These are phyloP conservation scores for Drosophila bipectinata DNA, from an alignment of 1,140 invertebrate species.

Conservation along the genomic window DNA sequence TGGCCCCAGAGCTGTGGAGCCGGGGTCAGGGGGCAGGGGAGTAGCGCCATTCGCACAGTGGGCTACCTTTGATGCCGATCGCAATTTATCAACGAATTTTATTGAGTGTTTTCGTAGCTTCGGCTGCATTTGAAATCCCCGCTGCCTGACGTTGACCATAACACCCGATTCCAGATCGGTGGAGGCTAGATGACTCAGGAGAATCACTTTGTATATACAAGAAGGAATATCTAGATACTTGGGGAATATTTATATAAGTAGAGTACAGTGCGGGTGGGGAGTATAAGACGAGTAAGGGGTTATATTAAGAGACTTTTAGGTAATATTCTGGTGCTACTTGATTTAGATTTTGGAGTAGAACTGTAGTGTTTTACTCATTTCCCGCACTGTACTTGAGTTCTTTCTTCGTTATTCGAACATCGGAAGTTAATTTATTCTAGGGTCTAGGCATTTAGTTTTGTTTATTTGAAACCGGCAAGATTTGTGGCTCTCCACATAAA, in stretches of 20 bases:
- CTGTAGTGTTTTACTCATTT: background rate
- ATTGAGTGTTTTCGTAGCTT: constrained; percentile 75
- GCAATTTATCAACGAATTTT: constrained; percentile 81
- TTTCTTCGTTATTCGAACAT: constrained; percentile 9
- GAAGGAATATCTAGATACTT: constrained; percentile 3
- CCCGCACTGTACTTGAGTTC: constrained; percentile 19
- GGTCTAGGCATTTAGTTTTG: constrained; percentile 63
- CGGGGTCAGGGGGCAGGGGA: background rate
- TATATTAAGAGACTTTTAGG: too few relatives aligned
- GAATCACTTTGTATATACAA: constrained; percentile 55
- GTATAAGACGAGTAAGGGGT: too few relatives aligned
- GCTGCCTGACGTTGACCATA: constrained; percentile 77
- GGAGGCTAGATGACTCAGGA: constrained; percentile 53
- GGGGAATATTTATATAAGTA: constrained; percentile 35
- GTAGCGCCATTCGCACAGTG: constrained; percentile 72
- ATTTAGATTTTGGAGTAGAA: too few relatives aligned
- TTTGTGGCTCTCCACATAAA: constrained; percentile 73
- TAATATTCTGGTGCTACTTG: too few relatives aligned
- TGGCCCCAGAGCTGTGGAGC: background rate
- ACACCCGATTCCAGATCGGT: constrained; percentile 43
- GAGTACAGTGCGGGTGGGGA: constrained; percentile 17
- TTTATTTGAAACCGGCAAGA: constrained; percentile 71
- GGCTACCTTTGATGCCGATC: constrained; percentile 76
- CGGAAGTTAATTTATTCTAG: constrained; percentile 77
- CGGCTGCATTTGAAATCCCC: constrained; percentile 75